phyloP scores from a whole-genome alignment of 2,888 invertebrate genomes.

The Campoletis raptor region DNA sequence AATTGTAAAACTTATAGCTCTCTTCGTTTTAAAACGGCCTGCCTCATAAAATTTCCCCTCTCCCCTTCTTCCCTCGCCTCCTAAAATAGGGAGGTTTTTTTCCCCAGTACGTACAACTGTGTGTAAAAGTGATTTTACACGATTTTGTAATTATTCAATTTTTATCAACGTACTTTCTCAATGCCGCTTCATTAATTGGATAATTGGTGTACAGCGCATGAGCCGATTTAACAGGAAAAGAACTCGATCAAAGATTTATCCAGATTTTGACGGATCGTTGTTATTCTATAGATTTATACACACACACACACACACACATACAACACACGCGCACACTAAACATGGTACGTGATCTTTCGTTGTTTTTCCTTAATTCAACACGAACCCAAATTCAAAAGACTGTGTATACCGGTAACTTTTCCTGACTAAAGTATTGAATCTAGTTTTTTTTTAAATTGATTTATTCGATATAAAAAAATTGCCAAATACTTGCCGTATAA shows the following conservation, averaged over 20 bases:
- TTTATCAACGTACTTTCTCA: constrained; percentile 63
- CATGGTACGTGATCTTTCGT: background rate
- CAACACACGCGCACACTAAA: constrained; percentile 27
- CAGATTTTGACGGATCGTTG: constrained; percentile 68
- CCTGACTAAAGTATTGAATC: no score
- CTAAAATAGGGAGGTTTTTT: no score
- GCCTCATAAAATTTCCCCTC: constrained; percentile 63
- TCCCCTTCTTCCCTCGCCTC: background rate
- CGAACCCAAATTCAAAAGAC: background rate
- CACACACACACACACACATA: constrained; percentile 56
- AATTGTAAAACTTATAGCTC: constrained; percentile 78
- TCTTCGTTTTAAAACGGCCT: constrained; percentile 77
- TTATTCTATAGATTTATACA: constrained; percentile 61
- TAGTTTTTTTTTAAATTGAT: no score
- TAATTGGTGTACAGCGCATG: constrained; percentile 43
- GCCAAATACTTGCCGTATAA: background rate
- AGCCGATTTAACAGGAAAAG: constrained; percentile 71
- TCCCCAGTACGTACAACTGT: background rate
- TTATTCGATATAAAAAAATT: background rate
- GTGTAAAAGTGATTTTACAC: constrained; percentile 12
- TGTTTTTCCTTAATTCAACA: background rate
- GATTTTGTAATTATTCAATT: constrained; percentile 29
- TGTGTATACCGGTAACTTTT: background rate
- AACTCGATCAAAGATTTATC: constrained; percentile 62
- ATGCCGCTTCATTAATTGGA: constrained; percentile 59